Base-by-base conservation (phyloP, 1,140 invertebrate species). In the Listronotus bonariensis region DNA sequence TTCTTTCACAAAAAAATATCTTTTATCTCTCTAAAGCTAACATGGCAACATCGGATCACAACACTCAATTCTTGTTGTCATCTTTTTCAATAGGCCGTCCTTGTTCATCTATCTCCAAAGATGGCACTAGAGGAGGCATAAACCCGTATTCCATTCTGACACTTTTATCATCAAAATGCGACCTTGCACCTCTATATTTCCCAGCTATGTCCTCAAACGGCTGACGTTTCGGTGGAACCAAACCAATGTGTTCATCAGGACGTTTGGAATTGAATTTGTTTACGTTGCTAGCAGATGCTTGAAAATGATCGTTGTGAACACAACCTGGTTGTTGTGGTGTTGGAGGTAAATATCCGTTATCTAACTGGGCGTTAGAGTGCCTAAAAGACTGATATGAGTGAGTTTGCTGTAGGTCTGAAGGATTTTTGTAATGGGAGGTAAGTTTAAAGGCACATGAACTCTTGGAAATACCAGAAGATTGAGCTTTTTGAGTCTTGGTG, bases 131-230 rank as follows among this genome's bases (percentile, higher is more conserved):
- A 0, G 90, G 90, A 9, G 90, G 90, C 69, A 90, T 90, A 64
- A 92, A 92, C 0, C 89, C 90, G 71, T 92, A 92, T 65, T 92
- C 90, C 70, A 92, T 83, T 65, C 87, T 87, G 0, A 90, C 81
- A 63, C 86, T 88, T 65, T 84, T 67, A n/a, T 72, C 71, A 45
- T 70, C 65, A 40, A 76, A 75, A 52, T 68, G 67, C 3, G 70
- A 62, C 38, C 71, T 69, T 6, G 73, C 72, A 31, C 42, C 58
- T 48, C 74, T 62, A 3, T 77, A 75, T 45, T 78, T 78, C 17
- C 64, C 55, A 9, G 38, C 15, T n/a, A n/a, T 26, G 5, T 5
- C 20, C 6, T 17, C 18, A 6, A 12, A 9, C 9, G 49, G 11
- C 9, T 12, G 18, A 9, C 8, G 11, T 9, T 10, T 36, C 11